phyloP scores from a whole-genome alignment of 2,113 vertebrate genomes.

The Lamprotornis superbus region DNA sequence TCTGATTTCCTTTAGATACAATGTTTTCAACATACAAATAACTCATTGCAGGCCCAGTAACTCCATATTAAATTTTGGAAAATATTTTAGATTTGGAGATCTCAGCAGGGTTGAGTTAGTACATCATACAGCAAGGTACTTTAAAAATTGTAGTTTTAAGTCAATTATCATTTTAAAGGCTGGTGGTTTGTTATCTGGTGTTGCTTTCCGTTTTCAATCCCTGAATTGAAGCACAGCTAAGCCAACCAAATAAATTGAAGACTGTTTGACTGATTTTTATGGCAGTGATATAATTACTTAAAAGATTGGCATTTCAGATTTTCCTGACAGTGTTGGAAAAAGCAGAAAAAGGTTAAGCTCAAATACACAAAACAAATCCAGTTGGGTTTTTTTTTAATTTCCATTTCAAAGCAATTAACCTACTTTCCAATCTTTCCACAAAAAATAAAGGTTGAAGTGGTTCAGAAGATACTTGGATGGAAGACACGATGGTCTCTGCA shows the following conservation, averaged over 20 bases:
- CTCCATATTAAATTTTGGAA: neutral
- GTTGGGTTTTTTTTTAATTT: conserved; percentile 13
- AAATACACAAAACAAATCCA: conserved; percentile 37
- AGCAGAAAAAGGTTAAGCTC: conserved; percentile 44
- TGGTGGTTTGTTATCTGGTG: neutral
- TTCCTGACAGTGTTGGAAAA: conserved; percentile 63
- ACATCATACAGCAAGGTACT: accelerated
- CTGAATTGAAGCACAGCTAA: neutral
- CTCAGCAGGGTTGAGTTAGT: neutral
- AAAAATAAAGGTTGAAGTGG: conserved; percentile 37
- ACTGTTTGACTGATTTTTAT: conserved; percentile 55
- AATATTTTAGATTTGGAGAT: neutral
- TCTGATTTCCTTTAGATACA: neutral
- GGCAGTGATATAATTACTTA: conserved; percentile 52
- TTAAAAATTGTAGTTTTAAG: neutral
- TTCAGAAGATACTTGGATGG: conserved; percentile 30
- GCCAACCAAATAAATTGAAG: conserved; percentile 45
- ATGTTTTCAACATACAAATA: neutral
- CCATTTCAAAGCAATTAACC: conserved; percentile 25
- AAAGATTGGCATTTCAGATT: conserved; percentile 63
- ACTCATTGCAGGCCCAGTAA: neutral
- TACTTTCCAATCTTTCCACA: conserved; percentile 55
- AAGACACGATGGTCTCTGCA: neutral
- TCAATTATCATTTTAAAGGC: neutral
- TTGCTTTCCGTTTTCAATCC: conserved; percentile 35